Percentiles rank a stretch among this genome's conserved stretches.
These are phyloP conservation scores for Epizoanthus scotinus DNA, from an alignment of 92 coral and sea anemone species.

Conservation along the genomic window DNA sequence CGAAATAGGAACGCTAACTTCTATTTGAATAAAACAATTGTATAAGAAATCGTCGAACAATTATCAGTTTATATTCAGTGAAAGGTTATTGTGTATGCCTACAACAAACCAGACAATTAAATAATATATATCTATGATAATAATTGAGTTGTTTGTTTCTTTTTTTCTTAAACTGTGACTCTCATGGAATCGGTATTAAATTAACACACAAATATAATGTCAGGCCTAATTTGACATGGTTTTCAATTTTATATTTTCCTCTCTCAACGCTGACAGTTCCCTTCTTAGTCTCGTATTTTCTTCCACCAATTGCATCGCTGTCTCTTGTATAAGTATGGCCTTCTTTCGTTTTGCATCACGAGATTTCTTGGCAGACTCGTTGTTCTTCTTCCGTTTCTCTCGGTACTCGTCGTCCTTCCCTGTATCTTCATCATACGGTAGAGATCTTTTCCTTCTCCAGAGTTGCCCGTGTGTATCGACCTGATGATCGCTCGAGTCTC, in stretches of 20 bases:
- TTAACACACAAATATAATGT: too few species aligned
- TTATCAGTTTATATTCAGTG: too few species aligned
- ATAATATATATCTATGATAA: too few species aligned
- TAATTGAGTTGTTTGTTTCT: too few species aligned
- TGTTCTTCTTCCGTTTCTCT: constrained; percentile 17
- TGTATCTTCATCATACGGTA: not conserved
- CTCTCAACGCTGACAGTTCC: not conserved
- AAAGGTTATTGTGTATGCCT: too few species aligned
- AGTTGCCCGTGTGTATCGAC: not conserved
- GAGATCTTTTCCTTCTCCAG: not conserved
- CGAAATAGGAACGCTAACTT: too few species aligned
- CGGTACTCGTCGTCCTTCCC: constrained; percentile 3
- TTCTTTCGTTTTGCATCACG: constrained; percentile 20
- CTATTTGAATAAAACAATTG: too few species aligned
- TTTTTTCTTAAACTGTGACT: too few species aligned
- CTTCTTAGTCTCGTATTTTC: constrained; percentile 5
- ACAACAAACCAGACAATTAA: too few species aligned
- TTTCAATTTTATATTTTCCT: constrained; percentile 6
- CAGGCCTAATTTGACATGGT: too few species aligned
- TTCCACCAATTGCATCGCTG: constrained; percentile 7
- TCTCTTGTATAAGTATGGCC: not conserved
- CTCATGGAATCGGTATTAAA: too few species aligned
- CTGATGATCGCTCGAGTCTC: not conserved
- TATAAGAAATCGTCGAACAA: too few species aligned
- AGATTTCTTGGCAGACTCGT: constrained; percentile 16